Evolutionary conservation across 2,113 vertebrate species (phyloP).

Genomic region (Danio rerio): GRCz12tu NC_133192.1:32075001-32075500

Average conservation of each 20-base stretch:
- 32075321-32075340: neutral
- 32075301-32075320: neutral
- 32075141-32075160: constrained; percentile 24
- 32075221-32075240: neutral
- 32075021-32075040: too few species aligned
- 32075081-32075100: neutral
- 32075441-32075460: constrained; percentile 49
- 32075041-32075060: too few species aligned
- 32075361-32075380: neutral
- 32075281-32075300: neutral
- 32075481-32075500: constrained; percentile 48
- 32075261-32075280: neutral
- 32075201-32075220: neutral
- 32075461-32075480: constrained; percentile 54
- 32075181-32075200: constrained; percentile 41
- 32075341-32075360: constrained; percentile 22
- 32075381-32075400: neutral
- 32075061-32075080: too few species aligned
- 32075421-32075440: constrained; percentile 27
- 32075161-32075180: constrained; percentile 52
- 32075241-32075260: neutral
- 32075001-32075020: too few species aligned
- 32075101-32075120: neutral
- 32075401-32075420: constrained; percentile 35
- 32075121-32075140: constrained; percentile 48